These are phyloP conservation scores for Horisme vitalbata DNA, from an alignment of 2,888 invertebrate species.

Conservation along the genomic window DNA sequence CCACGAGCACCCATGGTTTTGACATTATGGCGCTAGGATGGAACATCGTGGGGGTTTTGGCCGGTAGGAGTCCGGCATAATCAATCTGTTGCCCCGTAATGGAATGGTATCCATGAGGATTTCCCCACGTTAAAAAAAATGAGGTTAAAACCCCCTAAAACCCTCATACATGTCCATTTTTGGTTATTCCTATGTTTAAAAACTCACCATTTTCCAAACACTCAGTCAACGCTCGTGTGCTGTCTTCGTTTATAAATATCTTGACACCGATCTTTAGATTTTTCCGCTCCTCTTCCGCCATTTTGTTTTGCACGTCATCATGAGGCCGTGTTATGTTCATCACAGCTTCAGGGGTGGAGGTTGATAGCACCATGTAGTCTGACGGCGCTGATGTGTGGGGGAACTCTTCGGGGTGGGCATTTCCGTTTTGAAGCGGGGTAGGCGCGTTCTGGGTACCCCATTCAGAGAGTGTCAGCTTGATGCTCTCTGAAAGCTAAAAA, in stretches of 20 bases:
- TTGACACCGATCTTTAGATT: constrained; percentile 93
- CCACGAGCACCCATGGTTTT: too few species aligned
- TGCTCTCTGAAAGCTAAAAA: constrained; percentile 75
- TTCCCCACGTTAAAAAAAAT: too few species aligned
- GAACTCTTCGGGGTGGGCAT: constrained; percentile 39
- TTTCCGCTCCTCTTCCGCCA: constrained; percentile 87
- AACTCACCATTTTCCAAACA: constrained; percentile 88
- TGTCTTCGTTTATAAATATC: constrained; percentile 90
- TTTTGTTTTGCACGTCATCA: constrained; percentile 84
- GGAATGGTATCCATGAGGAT: too few species aligned
- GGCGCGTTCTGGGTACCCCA: constrained; percentile 62
- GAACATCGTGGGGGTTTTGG: too few species aligned
- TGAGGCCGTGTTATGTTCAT: constrained; percentile 82
- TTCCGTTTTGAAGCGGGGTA: constrained; percentile 55
- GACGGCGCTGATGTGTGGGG: constrained; percentile 50
- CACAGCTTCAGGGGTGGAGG: constrained; percentile 53
- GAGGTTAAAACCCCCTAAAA: too few species aligned
- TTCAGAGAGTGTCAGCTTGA: constrained; percentile 74
- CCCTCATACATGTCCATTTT: too few species aligned
- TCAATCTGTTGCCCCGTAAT: too few species aligned
- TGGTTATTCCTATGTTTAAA: too few species aligned
- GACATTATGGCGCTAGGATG: too few species aligned
- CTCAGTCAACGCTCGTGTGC: constrained; percentile 85
- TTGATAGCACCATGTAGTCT: constrained; percentile 60
- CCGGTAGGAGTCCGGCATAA: too few species aligned